Conservation (phyloP, 2,113 vertebrate genomes). For the Nestor notabilis region DNA sequence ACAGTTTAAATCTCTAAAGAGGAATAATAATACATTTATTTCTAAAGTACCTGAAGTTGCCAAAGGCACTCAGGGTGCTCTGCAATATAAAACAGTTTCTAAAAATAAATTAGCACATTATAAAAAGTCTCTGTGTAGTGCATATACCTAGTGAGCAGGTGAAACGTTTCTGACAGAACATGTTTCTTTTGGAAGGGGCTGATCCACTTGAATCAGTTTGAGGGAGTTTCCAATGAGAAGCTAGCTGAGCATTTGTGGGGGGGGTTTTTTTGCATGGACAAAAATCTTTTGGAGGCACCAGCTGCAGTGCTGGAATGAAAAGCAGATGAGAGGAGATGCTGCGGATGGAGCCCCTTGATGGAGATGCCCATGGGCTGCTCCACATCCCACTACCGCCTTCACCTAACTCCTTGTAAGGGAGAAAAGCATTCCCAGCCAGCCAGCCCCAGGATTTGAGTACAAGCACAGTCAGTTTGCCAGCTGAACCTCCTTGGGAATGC, state of each 20-base stretch:
- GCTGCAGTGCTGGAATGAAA: background rate
- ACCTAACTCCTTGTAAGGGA: background rate
- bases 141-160: slow-evolving; percentile 44
- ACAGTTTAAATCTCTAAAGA: slow-evolving; percentile 71
- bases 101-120: slow-evolving; percentile 67
- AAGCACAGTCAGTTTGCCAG: background rate
- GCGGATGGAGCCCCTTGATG: rapidly evolving
- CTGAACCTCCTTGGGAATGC: background rate
- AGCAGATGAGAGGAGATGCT: background rate
- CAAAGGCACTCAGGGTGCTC: slow-evolving; percentile 68
- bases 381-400: rapidly evolving
- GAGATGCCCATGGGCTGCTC: rapidly evolving
- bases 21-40: slow-evolving; percentile 71
- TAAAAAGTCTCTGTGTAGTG: slow-evolving; percentile 30
- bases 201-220: background rate
- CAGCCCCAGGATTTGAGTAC: rapidly evolving
- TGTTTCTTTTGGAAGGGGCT: slow-evolving; percentile 24
- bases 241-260: background rate
- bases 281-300: background rate
- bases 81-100: slow-evolving; percentile 55
- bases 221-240: background rate
- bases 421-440: background rate
- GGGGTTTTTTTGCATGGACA: rapidly evolving
- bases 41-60: slow-evolving; percentile 68
- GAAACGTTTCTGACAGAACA: slow-evolving; percentile 4